Conservation (phyloP, 2,797 vertebrate species). For the Spinibarbus caldwelli region DNA sequence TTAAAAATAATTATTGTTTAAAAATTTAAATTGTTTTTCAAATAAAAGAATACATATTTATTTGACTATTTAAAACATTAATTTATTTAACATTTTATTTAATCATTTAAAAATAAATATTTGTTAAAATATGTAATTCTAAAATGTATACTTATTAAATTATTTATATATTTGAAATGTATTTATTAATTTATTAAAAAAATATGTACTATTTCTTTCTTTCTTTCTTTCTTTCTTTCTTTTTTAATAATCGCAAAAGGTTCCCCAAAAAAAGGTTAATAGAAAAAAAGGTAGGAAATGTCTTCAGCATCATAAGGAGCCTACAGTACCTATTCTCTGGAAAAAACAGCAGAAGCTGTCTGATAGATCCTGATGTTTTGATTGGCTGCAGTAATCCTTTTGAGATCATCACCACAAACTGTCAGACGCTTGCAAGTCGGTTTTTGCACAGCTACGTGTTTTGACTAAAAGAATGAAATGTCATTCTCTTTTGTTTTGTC, state of each 20-base stretch:
- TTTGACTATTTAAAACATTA: no score
- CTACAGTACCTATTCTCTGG: not conserved
- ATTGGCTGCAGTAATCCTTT: not conserved
- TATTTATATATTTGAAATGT: not conserved
- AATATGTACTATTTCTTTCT: no score
- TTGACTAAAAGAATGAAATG: constrained; percentile 2
- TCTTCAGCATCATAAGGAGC: not conserved
- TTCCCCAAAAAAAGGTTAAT: not conserved
- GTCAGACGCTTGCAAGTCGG: not conserved
- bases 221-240: not conserved
- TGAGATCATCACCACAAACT: not conserved
- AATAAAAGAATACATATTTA: not conserved
- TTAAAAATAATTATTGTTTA: not conserved
- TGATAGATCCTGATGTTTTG: not conserved
- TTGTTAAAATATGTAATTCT: not conserved
- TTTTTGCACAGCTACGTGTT: not conserved
- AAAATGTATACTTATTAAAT: no score
- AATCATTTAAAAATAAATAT: not conserved
- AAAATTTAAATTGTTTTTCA: not conserved
- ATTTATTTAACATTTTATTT: not conserved
- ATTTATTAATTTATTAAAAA: no score
- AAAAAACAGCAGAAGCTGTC: not conserved
- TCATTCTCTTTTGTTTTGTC: constrained; percentile 30
- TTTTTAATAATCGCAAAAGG: no score
- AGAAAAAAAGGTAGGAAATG: not conserved